These are phyloP conservation scores for Onychostoma macrolepis DNA, from an alignment of 2,113 vertebrate species.

Conservation along the genomic window DNA sequence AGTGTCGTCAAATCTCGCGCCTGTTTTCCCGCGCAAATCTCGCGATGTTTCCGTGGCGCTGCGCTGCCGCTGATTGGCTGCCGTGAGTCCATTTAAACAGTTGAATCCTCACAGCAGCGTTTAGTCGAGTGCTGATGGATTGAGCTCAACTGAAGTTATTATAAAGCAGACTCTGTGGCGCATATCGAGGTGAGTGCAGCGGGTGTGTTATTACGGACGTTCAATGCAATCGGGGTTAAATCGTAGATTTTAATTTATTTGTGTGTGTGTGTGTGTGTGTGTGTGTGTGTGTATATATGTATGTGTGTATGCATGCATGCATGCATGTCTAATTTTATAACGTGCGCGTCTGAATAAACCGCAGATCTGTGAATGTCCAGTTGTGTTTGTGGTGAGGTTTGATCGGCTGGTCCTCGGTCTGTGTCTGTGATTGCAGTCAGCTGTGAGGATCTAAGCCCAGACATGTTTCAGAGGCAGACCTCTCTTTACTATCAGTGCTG, in stretches of 20 bases:
- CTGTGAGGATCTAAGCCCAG: constrained; percentile 36
- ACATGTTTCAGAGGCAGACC: constrained; percentile 23
- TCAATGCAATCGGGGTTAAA: neutral
- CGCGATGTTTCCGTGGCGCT: constrained; percentile 23
- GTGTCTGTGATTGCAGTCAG: neutral
- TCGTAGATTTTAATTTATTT: neutral
- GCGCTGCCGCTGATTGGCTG: constrained; percentile 42
- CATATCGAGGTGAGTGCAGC: neutral
- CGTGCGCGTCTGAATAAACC: neutral
- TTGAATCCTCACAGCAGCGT: neutral
- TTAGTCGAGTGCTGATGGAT: neutral
- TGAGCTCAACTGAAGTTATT: neutral
- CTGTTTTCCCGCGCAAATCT: neutral
- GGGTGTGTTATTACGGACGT: neutral
- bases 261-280: too few species aligned
- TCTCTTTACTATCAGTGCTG: neutral
- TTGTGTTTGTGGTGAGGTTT: too few species aligned
- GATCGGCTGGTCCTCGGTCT: too few species aligned
- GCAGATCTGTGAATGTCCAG: neutral
- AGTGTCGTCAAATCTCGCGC: constrained; percentile 36
- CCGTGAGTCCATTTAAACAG: constrained; percentile 55
- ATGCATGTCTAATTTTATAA: neutral
- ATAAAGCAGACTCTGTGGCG: neutral
- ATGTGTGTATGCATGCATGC: too few species aligned
- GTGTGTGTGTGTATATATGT: too few species aligned